phyloP scores from a whole-genome alignment of 2,888 invertebrate species.

The Neoaliturus tenellus region DNA sequence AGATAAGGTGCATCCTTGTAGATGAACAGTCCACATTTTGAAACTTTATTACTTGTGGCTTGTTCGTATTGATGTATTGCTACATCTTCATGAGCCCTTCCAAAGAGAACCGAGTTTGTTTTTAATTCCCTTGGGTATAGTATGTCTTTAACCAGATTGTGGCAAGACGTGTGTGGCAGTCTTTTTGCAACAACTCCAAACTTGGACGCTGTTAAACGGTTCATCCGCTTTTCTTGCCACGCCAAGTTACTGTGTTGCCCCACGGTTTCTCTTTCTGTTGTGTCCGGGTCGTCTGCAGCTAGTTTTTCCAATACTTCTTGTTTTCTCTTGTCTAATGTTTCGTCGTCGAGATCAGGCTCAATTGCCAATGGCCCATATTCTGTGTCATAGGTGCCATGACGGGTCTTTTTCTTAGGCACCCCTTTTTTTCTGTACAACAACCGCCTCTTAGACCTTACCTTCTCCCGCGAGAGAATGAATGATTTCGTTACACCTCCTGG shows the following conservation, averaged over 20 bases:
- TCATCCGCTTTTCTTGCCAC: constrained; percentile 35
- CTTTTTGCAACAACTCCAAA: constrained; percentile 54
- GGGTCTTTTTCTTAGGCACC: not conserved
- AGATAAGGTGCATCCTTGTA: constrained; percentile 40
- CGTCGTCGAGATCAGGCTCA: not conserved
- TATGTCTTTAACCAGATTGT: constrained; percentile 46
- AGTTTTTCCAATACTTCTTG: not conserved
- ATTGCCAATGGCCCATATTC: not conserved
- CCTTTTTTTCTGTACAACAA: not conserved
- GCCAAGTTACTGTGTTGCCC: constrained; percentile 2
- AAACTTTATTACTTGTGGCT: constrained; percentile 4
- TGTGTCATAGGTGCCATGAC: not conserved
- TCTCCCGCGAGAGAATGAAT: not conserved
- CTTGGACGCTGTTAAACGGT: constrained; percentile 49
- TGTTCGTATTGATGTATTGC: not conserved
- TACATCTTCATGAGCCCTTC: constrained; percentile 38
- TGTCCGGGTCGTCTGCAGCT: not conserved
- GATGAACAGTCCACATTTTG: constrained; percentile 54
- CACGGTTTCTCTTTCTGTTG: not conserved
- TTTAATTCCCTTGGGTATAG: not conserved
- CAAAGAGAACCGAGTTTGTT: not conserved
- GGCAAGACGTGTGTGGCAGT: constrained; percentile 30
- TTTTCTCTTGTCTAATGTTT: not conserved
- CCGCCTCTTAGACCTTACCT: not conserved
- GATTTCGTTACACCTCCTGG: constrained; percentile 15